These are phyloP conservation scores for Torymus tubicola DNA, from an alignment of 2,888 invertebrate genomes.

Conservation along the genomic window DNA sequence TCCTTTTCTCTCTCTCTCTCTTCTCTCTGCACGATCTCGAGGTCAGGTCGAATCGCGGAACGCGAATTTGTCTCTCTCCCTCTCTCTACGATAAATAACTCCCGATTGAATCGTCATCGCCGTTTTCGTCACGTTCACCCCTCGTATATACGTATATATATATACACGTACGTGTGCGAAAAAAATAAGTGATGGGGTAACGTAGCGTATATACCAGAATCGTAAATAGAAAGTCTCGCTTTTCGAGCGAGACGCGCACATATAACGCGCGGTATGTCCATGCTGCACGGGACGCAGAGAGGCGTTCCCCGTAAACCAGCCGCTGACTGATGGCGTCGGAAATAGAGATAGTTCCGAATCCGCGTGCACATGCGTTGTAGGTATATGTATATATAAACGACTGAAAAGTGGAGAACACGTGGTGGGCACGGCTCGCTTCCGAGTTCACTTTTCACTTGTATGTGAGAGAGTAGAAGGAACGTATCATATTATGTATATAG, in stretches of 20 bases:
- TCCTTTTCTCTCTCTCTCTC: slow-evolving; percentile 2
- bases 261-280: slow-evolving; percentile 70
- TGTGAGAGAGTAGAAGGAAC: too few species aligned
- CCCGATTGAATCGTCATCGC: slow-evolving; percentile 35
- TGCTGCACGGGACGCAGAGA: slow-evolving; percentile 61
- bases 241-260: slow-evolving; percentile 58
- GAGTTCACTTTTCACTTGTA: too few species aligned
- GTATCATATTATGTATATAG: too few species aligned
- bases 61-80: slow-evolving; percentile 40
- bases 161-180: too few species aligned
- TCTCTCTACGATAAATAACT: slow-evolving; percentile 7
- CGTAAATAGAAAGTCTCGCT: slow-evolving; percentile 73
- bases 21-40: neutral
- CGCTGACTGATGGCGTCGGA: slow-evolving; percentile 74
- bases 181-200: slow-evolving; percentile 3
- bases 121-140: neutral
- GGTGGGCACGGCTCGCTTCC: too few species aligned
- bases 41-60: slow-evolving; percentile 32
- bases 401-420: too few species aligned
- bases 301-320: slow-evolving; percentile 70
- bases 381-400: neutral
- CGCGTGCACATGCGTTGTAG: slow-evolving; percentile 15
- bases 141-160: neutral
- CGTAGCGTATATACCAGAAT: slow-evolving; percentile 50
- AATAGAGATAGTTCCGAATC: slow-evolving; percentile 68